phyloP scores from a whole-genome alignment of 2,113 vertebrate genomes.

The Herpailurus yagouaroundi region DNA sequence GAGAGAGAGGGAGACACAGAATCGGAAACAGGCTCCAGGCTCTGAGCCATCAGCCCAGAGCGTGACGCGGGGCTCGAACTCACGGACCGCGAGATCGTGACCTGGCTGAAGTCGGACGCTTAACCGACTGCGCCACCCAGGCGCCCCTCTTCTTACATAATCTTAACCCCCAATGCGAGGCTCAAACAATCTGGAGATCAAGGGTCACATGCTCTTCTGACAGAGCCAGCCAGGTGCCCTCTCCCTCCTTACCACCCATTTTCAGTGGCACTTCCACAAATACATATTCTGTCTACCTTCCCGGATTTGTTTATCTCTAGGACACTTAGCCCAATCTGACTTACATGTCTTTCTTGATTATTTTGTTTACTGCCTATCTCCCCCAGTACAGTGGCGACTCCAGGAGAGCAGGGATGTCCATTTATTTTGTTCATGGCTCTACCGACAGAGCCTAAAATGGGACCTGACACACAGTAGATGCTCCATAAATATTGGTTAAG shows the following conservation, averaged over 20 bases:
- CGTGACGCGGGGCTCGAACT: too few species aligned
- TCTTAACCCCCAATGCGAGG: background rate
- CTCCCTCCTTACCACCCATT: too few species aligned
- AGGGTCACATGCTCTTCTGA: background rate
- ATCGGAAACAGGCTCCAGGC: too few species aligned
- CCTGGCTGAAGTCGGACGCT: too few species aligned
- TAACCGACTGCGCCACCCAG: too few species aligned
- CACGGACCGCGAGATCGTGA: too few species aligned
- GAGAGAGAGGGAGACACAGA: too few species aligned
- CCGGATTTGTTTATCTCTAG: background rate
- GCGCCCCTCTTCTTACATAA: background rate
- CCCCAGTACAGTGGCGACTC: background rate
- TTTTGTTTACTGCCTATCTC: background rate
- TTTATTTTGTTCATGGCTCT: background rate
- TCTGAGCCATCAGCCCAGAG: too few species aligned
- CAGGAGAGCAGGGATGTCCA: fast-evolving
- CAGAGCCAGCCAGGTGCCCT: background rate
- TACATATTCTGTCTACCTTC: background rate
- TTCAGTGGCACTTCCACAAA: background rate
- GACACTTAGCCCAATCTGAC: background rate
- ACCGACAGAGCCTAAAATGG: background rate
- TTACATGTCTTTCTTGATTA: background rate
- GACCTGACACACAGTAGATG: background rate
- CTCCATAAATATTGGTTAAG: background rate
- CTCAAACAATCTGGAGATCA: background rate